A percentile compares a stretch with the other conserved stretches of the same genome.
Evolutionary conservation across 2,113 vertebrate genomes (phyloP).

Genomic region (Haemorhous mexicanus): DNA sequence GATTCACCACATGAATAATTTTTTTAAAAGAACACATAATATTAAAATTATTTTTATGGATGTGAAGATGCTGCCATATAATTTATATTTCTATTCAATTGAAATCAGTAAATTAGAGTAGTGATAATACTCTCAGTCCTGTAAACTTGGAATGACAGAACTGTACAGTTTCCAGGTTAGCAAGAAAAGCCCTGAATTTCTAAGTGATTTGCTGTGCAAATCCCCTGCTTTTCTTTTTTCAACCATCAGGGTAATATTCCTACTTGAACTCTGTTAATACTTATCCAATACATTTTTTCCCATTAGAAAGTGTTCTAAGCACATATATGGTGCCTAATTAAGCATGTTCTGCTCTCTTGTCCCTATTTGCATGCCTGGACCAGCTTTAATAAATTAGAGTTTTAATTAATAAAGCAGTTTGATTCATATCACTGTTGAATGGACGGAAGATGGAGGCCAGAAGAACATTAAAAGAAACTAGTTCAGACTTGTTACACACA

Average conservation of each 20-base stretch:
- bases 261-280: background rate
- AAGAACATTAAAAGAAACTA: background rate
- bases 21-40: background rate
- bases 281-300: background rate
- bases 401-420: background rate
- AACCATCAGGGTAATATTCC: background rate
- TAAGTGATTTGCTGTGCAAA: background rate
- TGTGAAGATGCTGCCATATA: background rate
- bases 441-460: background rate
- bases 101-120: background rate
- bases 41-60: background rate
- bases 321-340: accelerated
- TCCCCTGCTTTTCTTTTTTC: background rate
- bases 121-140: background rate
- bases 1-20: background rate
- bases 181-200: background rate
- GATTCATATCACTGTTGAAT: background rate
- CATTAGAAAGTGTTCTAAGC: background rate
- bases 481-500: background rate
- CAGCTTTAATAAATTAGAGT: background rate
- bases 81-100: background rate
- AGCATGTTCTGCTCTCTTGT: background rate
- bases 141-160: background rate
- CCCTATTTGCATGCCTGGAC: background rate
- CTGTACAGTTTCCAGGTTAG: background rate